phyloP scores from a whole-genome alignment of 2,888 invertebrate species.

The Drosophila ustulata region DNA sequence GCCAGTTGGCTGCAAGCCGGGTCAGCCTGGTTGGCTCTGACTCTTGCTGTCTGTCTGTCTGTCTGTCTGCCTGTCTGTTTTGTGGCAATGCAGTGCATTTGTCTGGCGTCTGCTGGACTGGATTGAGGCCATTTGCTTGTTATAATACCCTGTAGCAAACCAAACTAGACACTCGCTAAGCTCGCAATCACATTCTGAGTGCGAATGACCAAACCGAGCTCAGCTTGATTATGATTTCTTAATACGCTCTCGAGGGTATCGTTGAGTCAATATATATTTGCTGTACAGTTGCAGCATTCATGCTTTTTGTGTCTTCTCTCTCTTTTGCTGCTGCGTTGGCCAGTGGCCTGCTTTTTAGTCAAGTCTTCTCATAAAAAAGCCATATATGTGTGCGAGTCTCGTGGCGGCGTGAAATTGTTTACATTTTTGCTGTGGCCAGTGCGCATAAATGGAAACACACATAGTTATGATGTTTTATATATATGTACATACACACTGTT shows the following conservation, averaged over 20 bases:
- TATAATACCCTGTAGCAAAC: constrained; percentile 41
- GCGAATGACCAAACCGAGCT: too few relatives aligned
- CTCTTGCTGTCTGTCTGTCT: background rate
- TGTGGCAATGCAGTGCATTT: constrained; percentile 80
- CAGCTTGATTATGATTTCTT: background rate
- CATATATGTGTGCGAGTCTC: constrained; percentile 22
- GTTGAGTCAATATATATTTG: background rate
- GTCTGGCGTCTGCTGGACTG: constrained; percentile 62
- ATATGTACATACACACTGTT: background rate
- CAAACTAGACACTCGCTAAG: background rate
- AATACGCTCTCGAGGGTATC: constrained; percentile 21
- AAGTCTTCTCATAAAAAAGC: constrained; percentile 66
- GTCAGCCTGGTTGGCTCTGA: constrained; percentile 15
- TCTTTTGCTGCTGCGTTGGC: constrained; percentile 34
- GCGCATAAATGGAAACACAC: constrained; percentile 57
- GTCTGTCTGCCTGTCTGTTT: constrained; percentile 40
- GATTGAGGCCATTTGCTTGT: constrained; percentile 65
- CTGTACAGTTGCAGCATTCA: background rate
- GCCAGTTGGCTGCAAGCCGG: constrained; percentile 30
- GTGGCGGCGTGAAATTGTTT: constrained; percentile 69
- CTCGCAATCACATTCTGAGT: background rate
- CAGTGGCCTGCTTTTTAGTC: constrained; percentile 74
- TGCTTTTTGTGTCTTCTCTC: constrained; percentile 8
- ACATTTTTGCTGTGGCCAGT: constrained; percentile 67
- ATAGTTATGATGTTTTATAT: constrained; percentile 69